These are phyloP conservation scores for Micropterix aruncella DNA, from an alignment of 2,888 invertebrate species.

Conservation along the genomic window DNA sequence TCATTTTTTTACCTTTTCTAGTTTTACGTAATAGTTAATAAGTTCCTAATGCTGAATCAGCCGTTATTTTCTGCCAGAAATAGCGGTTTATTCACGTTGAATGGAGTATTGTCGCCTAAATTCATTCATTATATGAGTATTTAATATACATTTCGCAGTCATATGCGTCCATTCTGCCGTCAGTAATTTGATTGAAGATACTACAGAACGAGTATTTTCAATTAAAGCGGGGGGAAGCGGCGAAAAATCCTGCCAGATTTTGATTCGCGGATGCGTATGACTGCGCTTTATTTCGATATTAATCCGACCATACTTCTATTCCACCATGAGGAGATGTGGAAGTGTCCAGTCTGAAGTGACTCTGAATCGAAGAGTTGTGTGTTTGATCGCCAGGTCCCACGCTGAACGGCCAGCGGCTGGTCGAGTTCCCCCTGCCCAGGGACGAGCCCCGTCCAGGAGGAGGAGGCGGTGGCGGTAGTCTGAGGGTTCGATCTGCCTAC, in stretches of 20 bases:
- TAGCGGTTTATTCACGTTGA: too few relatives aligned
- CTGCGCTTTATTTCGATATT: too few relatives aligned
- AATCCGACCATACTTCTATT: too few relatives aligned
- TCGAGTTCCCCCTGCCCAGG: conserved; percentile 68
- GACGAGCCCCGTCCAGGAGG: conserved; percentile 29
- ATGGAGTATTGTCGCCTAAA: too few relatives aligned
- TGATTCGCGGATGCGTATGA: not conserved
- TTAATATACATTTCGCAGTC: too few relatives aligned
- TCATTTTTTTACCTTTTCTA: too few relatives aligned
- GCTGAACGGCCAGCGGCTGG: conserved; percentile 70
- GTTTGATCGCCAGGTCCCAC: conserved; percentile 49
- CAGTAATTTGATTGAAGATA: not conserved
- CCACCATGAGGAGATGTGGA: too few relatives aligned
- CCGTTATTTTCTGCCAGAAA: too few relatives aligned
- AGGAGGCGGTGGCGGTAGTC: conserved; percentile 37
- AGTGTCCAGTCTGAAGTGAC: conserved; percentile 16
- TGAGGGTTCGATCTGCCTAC: conserved; percentile 64
- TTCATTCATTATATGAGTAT: too few relatives aligned
- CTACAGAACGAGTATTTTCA: not conserved
- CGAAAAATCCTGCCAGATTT: not conserved
- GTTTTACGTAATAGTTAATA: too few relatives aligned
- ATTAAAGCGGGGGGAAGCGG: not conserved
- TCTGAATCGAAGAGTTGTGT: not conserved
- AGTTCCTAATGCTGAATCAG: too few relatives aligned
- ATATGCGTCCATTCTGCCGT: too few relatives aligned